Percentiles rank a stretch among this genome's conserved stretches.
Conservation (phyloP, 2,888 invertebrate genomes). For the Ormyrus thymus region DNA sequence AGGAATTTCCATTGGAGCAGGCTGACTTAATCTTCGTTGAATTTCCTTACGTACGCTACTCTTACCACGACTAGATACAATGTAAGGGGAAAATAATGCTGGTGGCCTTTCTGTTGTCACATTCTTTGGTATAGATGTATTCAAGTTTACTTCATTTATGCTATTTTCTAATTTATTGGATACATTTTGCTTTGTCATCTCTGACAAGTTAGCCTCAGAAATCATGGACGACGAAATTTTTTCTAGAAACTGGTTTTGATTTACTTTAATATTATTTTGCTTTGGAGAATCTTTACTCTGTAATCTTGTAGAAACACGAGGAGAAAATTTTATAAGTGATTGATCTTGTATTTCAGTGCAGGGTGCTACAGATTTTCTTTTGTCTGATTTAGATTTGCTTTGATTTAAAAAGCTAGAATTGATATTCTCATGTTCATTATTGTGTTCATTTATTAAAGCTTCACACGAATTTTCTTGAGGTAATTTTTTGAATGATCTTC, state of each 20-base stretch:
- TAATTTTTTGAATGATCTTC: too few relatives aligned
- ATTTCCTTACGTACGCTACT: slow-evolving; percentile 78
- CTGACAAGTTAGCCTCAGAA: slow-evolving; percentile 7
- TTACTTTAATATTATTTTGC: not conserved
- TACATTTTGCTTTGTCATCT: not conserved
- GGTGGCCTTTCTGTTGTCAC: slow-evolving; percentile 50
- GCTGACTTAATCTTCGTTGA: slow-evolving; percentile 53
- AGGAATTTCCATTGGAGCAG: slow-evolving; percentile 60
- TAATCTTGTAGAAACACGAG: slow-evolving; percentile 20
- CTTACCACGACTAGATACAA: slow-evolving; percentile 80
- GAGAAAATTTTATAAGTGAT: slow-evolving; percentile 43
- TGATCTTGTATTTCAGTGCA: slow-evolving; percentile 13
- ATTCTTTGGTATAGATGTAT: slow-evolving; percentile 5
- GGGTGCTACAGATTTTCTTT: slow-evolving; percentile 10
- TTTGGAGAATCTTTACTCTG: not conserved
- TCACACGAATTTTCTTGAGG: too few relatives aligned
- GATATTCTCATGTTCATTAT: not conserved
- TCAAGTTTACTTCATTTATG: not conserved
- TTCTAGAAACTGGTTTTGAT: not conserved
- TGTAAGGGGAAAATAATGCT: slow-evolving; percentile 75
- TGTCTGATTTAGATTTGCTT: not conserved
- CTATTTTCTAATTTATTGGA: too few relatives aligned
- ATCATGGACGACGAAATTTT: not conserved
- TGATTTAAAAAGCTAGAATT: slow-evolving; percentile 2
- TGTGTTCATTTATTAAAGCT: too few relatives aligned